Evolutionary conservation across 2,888 invertebrate genomes (phyloP), one percentile per base, ranked within the genome.

Genomic region (Chironomus riparius): DNA sequence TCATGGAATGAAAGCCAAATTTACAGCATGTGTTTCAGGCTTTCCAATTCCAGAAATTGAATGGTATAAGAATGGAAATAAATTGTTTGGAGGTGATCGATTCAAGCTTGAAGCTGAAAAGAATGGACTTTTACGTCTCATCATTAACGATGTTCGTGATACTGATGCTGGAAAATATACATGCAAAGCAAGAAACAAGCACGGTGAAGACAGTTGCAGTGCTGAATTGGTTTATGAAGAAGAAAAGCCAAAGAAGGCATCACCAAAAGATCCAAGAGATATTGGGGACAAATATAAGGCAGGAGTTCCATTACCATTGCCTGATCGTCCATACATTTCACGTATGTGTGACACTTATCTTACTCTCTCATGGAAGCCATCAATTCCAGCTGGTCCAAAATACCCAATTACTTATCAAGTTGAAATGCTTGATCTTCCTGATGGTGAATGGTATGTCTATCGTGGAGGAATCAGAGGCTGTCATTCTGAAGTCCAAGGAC

Each of bases 331-430:
- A 4, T 94, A 95, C 81, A 94, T 98, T 80, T 92, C 94, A 18
- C 91, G 94, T 73, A 95, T 97, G 92, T 92, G 94, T 7, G 96
- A 96, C 81, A 88, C 94, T 7, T 90, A 92, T 77, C 88, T 97
- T 77, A 94, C 94, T 0, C 86, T 98, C 10, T 93, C 94, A 0
- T 98, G 98, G 98, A 92, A 91, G 79, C 97, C 97, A 0, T 95
- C 95, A 18, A 91, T 97, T 70, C 93, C 97, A 2, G 88, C 92
- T 77, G 92, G 92, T 21, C 93, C 96, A 0, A 88, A 93, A 68
- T 90, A 92, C 80, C 97, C 97, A 0, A 94, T 97, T 76, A 96
- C 95, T 0, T 98, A 98, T 82, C 92, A 94, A 83, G 87, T 90
- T 79, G 98, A 99, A 86, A 94, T 95, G 91, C 91, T 94, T 82